Evolutionary conservation across 1,140 invertebrate genomes (phyloP).

Genomic region (Orchesella cincta): DNA sequence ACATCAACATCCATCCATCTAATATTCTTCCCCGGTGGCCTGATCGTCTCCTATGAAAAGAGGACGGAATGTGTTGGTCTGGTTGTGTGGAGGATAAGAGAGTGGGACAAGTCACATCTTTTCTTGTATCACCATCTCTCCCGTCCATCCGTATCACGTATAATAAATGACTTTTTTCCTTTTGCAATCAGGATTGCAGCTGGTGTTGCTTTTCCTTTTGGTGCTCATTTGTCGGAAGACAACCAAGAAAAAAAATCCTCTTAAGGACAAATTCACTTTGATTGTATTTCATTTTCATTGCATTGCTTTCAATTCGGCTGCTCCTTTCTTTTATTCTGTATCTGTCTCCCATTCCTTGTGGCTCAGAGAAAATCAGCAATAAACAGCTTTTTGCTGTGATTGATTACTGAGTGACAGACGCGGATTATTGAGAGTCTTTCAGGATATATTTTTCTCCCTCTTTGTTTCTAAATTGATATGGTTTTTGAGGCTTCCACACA

Average conservation of each 20-base stretch:
- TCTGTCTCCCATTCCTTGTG: background rate
- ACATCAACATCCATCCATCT: too few species aligned
- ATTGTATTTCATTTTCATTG: background rate
- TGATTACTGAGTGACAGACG: conserved; percentile 2
- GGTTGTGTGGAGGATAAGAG: background rate
- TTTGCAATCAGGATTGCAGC: conserved; percentile 17
- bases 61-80: background rate
- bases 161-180: conserved; percentile 27
- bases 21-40: conserved; percentile 6
- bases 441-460: too few species aligned
- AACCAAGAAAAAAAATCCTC: background rate
- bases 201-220: background rate
- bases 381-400: background rate
- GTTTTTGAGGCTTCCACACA: too few species aligned
- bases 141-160: background rate
- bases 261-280: conserved; percentile 20
- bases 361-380: too few species aligned
- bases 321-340: background rate
- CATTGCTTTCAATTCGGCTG: background rate
- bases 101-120: too few species aligned
- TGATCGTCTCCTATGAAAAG: background rate
- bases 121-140: background rate
- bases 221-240: background rate
- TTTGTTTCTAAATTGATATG: too few species aligned
- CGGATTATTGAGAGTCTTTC: background rate